Evolutionary conservation across 2,113 vertebrate species (phyloP).

Genomic region (Prunella himalayana): DNA sequence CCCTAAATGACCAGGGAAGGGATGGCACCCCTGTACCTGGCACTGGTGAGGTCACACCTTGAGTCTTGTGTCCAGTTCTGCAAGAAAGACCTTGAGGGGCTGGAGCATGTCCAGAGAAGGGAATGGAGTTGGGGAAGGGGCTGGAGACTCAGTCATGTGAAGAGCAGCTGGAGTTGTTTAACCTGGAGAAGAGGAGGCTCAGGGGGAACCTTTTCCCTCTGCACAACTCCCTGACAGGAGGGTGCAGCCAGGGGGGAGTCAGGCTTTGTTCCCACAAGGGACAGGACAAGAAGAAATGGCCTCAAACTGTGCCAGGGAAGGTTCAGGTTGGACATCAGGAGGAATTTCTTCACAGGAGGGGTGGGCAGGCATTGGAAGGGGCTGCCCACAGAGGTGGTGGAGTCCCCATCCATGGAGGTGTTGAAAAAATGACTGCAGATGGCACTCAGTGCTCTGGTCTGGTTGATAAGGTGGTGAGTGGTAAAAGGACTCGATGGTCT

Average conservation of each 20-base stretch:
- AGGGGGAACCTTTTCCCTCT: neutral
- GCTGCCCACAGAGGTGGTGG: neutral
- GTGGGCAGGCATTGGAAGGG: neutral
- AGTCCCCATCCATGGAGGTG: too few species aligned
- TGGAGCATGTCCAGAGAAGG: neutral
- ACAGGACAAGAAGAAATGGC: accelerated
- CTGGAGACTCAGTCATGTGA: neutral
- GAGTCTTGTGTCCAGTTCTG: neutral
- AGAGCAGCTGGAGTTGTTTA: neutral
- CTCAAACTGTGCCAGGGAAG: neutral
- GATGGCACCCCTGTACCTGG: neutral
- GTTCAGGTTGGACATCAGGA: neutral
- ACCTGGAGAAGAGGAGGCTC: neutral
- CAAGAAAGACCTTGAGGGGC: neutral
- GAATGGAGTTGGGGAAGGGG: neutral
- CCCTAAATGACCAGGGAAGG: neutral
- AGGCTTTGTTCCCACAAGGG: neutral
- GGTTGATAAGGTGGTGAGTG: neutral
- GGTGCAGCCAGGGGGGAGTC: accelerated
- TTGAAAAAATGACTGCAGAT: neutral
- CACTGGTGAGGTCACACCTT: neutral
- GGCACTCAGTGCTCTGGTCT: neutral
- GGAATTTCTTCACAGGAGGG: neutral
- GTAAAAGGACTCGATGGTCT: accelerated
- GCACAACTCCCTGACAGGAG: neutral